Conservation (phyloP, 1,140 invertebrate genomes). For the Caenorhabditis inopinata region DNA sequence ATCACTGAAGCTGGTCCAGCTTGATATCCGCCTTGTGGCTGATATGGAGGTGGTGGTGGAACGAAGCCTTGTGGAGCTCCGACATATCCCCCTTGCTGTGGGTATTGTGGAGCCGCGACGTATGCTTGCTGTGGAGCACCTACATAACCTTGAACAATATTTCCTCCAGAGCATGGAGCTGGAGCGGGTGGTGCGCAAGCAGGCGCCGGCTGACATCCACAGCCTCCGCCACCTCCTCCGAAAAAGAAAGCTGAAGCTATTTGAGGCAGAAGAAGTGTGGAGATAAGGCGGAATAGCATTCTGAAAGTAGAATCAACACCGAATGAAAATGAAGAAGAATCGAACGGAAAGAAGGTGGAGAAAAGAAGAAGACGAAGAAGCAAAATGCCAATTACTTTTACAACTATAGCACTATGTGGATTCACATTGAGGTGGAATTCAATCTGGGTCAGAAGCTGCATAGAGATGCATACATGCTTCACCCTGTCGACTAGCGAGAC, state of each 20-base stretch:
- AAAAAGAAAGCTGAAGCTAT: not conserved
- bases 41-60: not conserved
- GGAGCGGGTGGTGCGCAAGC: conserved; percentile 28
- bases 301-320: not conserved
- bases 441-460: conserved; percentile 13
- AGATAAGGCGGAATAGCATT: conserved; percentile 30
- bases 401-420: conserved; percentile 16
- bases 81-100: not conserved
- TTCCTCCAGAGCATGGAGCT: conserved; percentile 25
- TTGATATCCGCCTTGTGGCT: not conserved
- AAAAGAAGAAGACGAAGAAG: not conserved
- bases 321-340: not conserved
- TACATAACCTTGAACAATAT: conserved; percentile 27
- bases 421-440: not conserved
- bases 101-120: conserved; percentile 1
- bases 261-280: not conserved
- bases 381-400: conserved; percentile 27
- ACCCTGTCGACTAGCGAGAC: not conserved
- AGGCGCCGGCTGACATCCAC: conserved; percentile 25
- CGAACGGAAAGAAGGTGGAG: not conserved
- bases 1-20: too few relatives aligned
- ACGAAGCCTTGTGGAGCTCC: not conserved
- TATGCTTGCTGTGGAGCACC: conserved; percentile 15
- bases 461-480: not conserved
- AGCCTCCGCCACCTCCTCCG: conserved; percentile 26